Base-by-base conservation (phyloP, 2,888 invertebrate genomes). In the Salticus scenicus region DNA sequence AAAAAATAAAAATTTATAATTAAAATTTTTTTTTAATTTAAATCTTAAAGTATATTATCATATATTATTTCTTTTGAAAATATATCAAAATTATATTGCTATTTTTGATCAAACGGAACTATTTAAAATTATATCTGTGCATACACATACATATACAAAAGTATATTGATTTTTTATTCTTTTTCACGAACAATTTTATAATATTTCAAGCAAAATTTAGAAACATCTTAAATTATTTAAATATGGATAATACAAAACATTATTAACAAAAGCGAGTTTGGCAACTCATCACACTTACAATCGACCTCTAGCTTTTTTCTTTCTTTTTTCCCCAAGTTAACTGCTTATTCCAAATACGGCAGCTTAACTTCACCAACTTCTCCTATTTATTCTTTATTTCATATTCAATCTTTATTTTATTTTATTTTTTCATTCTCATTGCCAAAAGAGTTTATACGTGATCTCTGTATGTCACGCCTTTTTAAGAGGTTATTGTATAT, bases 271-370 rank as follows among this genome's bases (percentile, higher is more conserved):
- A 41, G 71, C 78, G 41, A 64, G 71, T 47, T 67, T 74, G 73
- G 81, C 73, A 81, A 33, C 81, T 74, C 74, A 81, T 67, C 51
- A 57, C 7, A 57, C 57, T 33, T n/a, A 57, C n/a, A 24, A 69
- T 30, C 69, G 74, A 74, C 81, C 74, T 81, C 67, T 51, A 41
- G 10, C 10, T 37, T 37, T 37, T 37, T 7, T 37, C 10, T 37
- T 7, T 37, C 10, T 37, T 37, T 81, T 51, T 78, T 74, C 69
- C 74, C 57, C 69, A 57, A 69, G 69, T 57, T 66, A 41, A 73
- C 80, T 72, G 80, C 72, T 72, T 47, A 67, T 66, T 67, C 81
- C 73, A 74, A 81, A 81, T 81, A 81, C 81, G 74, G 74, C 81
- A 81, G 81, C 74, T n/a, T n/a, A n/a, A n/a, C n/a, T n/a, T 33